These are phyloP conservation scores for Pogonus chalceus DNA, from an alignment of 1,140 invertebrate species.

Conservation along the genomic window DNA sequence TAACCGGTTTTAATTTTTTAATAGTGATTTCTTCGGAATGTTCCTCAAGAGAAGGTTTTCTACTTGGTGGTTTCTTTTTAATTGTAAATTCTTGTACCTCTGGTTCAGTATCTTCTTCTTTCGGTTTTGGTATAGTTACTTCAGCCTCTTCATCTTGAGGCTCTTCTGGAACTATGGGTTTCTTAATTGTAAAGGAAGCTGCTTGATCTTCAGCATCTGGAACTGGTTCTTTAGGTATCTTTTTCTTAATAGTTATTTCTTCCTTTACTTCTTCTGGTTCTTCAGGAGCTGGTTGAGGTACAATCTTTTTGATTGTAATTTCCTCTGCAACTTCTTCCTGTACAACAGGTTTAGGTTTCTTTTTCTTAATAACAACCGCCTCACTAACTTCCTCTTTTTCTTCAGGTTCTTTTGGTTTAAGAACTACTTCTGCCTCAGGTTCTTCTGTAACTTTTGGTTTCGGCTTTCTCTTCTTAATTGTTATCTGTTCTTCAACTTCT, in stretches of 20 bases:
- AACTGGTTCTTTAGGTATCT: conserved; percentile 27
- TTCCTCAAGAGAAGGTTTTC: conserved; percentile 52
- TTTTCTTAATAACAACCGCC: conserved; percentile 9
- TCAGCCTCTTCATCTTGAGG: conserved; percentile 20
- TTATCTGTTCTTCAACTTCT: conserved; percentile 19
- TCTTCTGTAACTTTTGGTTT: conserved; percentile 24
- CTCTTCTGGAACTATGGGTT: conserved; percentile 8
- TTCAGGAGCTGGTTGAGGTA: conserved; percentile 18
- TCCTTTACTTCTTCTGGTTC: conserved; percentile 27
- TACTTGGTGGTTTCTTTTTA: conserved; percentile 35
- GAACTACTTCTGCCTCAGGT: conserved; percentile 2
- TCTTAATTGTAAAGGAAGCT: conserved; percentile 9
- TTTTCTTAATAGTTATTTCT: conserved; percentile 21
- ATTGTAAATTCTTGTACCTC: conserved; percentile 46
- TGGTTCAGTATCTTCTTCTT: conserved; percentile 22
- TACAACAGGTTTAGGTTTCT: conserved; percentile 16
- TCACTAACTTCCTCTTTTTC: conserved; percentile 11
- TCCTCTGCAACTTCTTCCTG: conserved; percentile 21
- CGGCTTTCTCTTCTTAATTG: conserved; percentile 20
- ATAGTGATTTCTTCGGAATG: conserved; percentile 60
- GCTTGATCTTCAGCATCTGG: conserved; percentile 13
- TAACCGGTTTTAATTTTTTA: conserved; percentile 53
- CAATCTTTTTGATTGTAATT: conserved; percentile 18
- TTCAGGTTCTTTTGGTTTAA: conserved; percentile 4
- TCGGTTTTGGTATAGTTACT: conserved; percentile 29